Conservation (phyloP, 2,888 invertebrate species). For the Polyploca ridens region DNA sequence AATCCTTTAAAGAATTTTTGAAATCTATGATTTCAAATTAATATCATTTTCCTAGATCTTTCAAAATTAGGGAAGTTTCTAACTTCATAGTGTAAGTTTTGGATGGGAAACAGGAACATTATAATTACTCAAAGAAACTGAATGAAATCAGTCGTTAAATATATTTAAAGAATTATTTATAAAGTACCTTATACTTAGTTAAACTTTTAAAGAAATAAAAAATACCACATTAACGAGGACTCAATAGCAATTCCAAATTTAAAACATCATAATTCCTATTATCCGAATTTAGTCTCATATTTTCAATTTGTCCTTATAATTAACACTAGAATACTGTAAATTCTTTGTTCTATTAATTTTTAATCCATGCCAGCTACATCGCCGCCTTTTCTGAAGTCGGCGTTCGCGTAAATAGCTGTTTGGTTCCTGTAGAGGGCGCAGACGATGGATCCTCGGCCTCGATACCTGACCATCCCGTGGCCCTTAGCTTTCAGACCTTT, state of each 20-base stretch:
- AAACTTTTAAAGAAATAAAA: too few relatives aligned
- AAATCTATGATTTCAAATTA: not conserved
- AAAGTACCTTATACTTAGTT: too few relatives aligned
- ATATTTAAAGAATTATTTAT: too few relatives aligned
- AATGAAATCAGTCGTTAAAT: not conserved
- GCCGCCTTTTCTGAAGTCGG: conserved; percentile 92
- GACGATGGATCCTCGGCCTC: conserved; percentile 88
- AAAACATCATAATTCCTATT: not conserved
- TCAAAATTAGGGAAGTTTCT: not conserved
- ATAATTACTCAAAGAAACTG: not conserved
- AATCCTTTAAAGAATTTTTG: not conserved
- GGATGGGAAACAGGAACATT: not conserved
- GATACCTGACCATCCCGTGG: conserved; percentile 86
- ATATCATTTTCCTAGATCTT: not conserved
- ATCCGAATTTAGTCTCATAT: not conserved
- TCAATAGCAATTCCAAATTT: not conserved
- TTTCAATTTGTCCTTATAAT: not conserved
- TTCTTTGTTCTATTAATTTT: conserved; percentile 21
- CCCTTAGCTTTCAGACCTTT: conserved; percentile 87
- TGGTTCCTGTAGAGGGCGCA: conserved; percentile 87
- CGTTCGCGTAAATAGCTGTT: conserved; percentile 89
- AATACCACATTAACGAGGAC: not conserved
- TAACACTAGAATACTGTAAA: conserved; percentile 2
- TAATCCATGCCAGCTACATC: conserved; percentile 89
- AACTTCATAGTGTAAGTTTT: not conserved